Evolutionary conservation across 2,888 invertebrate species (phyloP).

Genomic region (Acronicta leporina): DNA sequence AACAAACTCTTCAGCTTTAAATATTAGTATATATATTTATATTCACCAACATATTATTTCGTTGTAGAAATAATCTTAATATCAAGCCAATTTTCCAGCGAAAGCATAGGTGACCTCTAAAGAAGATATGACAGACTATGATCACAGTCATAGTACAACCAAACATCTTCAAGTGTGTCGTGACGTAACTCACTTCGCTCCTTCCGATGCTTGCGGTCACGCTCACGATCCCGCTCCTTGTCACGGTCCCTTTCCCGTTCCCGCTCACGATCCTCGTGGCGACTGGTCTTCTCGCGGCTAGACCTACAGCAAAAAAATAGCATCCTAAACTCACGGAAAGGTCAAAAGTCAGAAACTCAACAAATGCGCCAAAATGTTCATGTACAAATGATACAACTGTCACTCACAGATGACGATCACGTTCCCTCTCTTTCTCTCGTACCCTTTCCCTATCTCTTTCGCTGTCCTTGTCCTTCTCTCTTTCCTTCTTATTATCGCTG

Average conservation of each 20-base stretch:
- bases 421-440: slow-evolving; percentile 55
- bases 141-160: no score
- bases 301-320: slow-evolving; percentile 46
- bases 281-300: slow-evolving; percentile 64
- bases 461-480: slow-evolving; percentile 49
- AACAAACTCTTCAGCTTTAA: no score
- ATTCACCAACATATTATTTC: no score
- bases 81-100: no score
- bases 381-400: no score
- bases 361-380: background rate
- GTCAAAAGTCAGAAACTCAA: background rate
- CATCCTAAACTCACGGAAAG: background rate
- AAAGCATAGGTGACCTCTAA: no score
- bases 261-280: slow-evolving; percentile 64
- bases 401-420: slow-evolving; percentile 52
- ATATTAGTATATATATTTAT: no score
- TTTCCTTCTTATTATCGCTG: slow-evolving; percentile 47
- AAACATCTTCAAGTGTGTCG: background rate
- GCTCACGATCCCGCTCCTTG: slow-evolving; percentile 73
- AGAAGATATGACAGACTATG: no score
- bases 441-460: slow-evolving; percentile 46
- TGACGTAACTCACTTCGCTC: slow-evolving; percentile 73
- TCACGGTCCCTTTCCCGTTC: slow-evolving; percentile 70
- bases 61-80: no score
- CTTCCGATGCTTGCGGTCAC: slow-evolving; percentile 81